These are phyloP conservation scores for Hirundichthys speculiger DNA, from an alignment of 2,113 vertebrate genomes.

Conservation along the genomic window DNA sequence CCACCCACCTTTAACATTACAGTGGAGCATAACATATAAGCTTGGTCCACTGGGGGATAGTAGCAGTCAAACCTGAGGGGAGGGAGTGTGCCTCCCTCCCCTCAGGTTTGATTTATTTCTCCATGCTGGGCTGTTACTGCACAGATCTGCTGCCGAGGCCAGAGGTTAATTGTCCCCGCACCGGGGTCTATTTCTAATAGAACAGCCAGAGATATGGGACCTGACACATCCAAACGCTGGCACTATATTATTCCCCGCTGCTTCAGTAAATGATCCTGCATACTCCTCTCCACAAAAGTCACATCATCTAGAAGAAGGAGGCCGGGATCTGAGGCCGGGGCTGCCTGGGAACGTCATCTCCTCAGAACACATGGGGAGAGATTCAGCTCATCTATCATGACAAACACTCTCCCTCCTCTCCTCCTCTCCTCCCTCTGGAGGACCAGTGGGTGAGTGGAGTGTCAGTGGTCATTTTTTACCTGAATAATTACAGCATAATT, in stretches of 20 bases:
- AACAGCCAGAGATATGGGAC: conserved; percentile 73
- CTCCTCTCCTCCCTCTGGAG: conserved; percentile 28
- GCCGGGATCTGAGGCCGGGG: conserved; percentile 32
- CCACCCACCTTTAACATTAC: conserved; percentile 36
- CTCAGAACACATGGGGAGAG: conserved; percentile 32
- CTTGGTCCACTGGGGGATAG: conserved; percentile 43
- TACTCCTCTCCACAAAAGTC: conserved; percentile 59
- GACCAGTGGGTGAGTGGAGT: conserved; percentile 39
- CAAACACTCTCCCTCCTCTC: conserved; percentile 37
- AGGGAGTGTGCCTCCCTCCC: conserved; percentile 49
- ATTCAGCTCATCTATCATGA: conserved; percentile 61
- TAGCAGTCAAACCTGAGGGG: conserved; percentile 38
- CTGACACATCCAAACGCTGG: conserved; percentile 68
- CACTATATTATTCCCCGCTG: conserved; percentile 73
- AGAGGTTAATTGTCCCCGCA: conserved; percentile 75
- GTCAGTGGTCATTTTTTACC: conserved; percentile 63
- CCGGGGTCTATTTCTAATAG: conserved; percentile 77
- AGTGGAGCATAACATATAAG: conserved; percentile 32
- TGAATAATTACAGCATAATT: conserved; percentile 77
- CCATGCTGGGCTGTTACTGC: conserved; percentile 64
- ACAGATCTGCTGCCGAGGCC: conserved; percentile 67
- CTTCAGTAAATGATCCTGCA: conserved; percentile 70
- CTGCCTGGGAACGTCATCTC: conserved; percentile 60
- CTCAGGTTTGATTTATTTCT: conserved; percentile 72
- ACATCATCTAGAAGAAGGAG: conserved; percentile 48